Base-by-base conservation (phyloP, 2,888 invertebrate genomes). In the Monoplex corrugatus region DNA sequence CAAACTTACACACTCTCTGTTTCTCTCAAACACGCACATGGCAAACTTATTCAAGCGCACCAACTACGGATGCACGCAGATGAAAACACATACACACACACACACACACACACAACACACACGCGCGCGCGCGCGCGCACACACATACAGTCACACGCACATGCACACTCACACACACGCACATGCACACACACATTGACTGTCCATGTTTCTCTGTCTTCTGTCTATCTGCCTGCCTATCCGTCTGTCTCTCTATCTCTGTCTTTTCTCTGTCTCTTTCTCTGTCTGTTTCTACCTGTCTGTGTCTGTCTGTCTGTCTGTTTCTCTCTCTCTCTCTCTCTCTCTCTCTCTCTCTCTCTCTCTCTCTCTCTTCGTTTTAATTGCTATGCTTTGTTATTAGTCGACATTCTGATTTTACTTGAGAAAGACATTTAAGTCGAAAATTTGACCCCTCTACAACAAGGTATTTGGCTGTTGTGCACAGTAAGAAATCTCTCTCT, bases 331-430 rank as follows among this genome's bases (percentile, higher is more conserved):
- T 75, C 75, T 75, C n/a, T 75, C 75, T 75, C 35, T 75, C 75
- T 75, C n/a, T 75, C 75, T 75, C n/a, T 75, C 75, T 75, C n/a
- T 75, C 75, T 75, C n/a, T 75, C 75, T 75, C n/a, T 75, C 75
- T 75, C n/a, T 75, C 75, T 75, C 50, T 50, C 50, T 50, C 50
- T 50, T 16, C 50, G 10, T 16, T 50, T n/a, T n/a, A n/a, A n/a
- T n/a, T n/a, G n/a, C n/a, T n/a, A n/a, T n/a, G n/a, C n/a, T n/a
- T n/a, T n/a, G n/a, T n/a, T n/a, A n/a, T n/a, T n/a, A n/a, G n/a
- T n/a, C n/a, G n/a, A n/a, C n/a, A n/a, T n/a, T n/a, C n/a, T n/a
- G n/a, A n/a, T n/a, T n/a, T n/a, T n/a, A n/a, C n/a, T n/a, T n/a
- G n/a, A n/a, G n/a, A n/a, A n/a, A n/a, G n/a, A n/a, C n/a, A n/a